Percentiles rank a stretch among this genome's conserved stretches.
Evolutionary conservation across 2,888 invertebrate species (phyloP).

Genomic region (Cyaniris semiargus): DNA sequence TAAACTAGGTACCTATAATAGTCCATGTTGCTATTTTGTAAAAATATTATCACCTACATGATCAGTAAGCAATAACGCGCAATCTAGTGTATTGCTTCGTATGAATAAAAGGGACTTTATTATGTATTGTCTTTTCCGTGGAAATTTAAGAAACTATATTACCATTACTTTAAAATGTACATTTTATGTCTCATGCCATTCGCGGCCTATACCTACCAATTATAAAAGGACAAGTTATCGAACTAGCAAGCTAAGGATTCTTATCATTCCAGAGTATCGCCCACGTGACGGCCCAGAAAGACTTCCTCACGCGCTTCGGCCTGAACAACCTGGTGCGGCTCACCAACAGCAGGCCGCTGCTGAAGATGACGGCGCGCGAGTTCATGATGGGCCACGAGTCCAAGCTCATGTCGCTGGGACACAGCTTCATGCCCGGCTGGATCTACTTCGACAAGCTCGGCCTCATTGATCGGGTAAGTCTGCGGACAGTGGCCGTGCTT

Average conservation of each 20-base stretch:
- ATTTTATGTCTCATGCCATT: too few species aligned
- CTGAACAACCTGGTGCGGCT: constrained; percentile 85
- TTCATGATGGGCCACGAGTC: constrained; percentile 95
- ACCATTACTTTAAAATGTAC: background rate
- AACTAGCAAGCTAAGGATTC: constrained; percentile 1
- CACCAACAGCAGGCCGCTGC: constrained; percentile 85
- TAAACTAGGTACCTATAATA: too few species aligned
- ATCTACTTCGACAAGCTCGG: constrained; percentile 93
- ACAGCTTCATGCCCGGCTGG: constrained; percentile 90
- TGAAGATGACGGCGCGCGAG: constrained; percentile 90
- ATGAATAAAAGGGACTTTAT: background rate
- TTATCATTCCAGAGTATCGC: constrained; percentile 86
- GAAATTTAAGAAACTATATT: background rate
- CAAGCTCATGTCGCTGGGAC: constrained; percentile 90
- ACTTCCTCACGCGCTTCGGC: constrained; percentile 83
- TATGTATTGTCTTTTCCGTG: background rate
- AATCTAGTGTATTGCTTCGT: background rate
- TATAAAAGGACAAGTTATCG: background rate
- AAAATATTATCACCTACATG: background rate
- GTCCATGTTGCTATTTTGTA: too few species aligned
- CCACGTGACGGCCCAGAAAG: constrained; percentile 85
- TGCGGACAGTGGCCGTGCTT: background rate
- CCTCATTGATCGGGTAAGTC: constrained; percentile 90
- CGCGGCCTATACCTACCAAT: too few species aligned
- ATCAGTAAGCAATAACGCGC: background rate